Percentiles rank a stretch among this genome's conserved stretches.
phyloP scores from a whole-genome alignment of 2,113 vertebrate genomes.

The Heliornis fulica region DNA sequence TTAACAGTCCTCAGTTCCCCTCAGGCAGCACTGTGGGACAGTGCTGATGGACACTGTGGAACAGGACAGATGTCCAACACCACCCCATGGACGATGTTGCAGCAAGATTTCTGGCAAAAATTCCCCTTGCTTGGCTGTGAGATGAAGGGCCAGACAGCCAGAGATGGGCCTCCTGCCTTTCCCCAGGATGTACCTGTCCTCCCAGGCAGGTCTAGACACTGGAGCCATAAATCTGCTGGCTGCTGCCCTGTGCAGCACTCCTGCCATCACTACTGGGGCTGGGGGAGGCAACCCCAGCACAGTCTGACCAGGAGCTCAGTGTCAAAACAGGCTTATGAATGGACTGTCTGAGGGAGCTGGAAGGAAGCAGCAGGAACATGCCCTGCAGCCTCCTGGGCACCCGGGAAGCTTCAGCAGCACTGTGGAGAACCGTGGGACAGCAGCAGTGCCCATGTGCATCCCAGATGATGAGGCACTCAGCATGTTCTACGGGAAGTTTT shows the following conservation, averaged over 20 bases:
- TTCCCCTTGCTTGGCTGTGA: not conserved
- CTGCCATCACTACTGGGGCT: not conserved
- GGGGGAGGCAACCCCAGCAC: not conserved
- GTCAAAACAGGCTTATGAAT: not conserved
- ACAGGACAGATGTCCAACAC: too few species aligned
- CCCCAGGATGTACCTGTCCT: not conserved
- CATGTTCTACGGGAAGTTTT: not conserved
- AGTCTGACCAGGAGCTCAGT: not conserved
- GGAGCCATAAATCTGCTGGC: not conserved
- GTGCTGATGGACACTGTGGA: too few species aligned
- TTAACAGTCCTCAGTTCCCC: accelerated
- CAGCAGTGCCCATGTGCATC: accelerated
- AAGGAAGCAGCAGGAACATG: not conserved
- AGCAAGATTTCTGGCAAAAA: not conserved
- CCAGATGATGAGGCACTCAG: not conserved
- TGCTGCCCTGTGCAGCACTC: not conserved
- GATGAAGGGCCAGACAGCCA: not conserved
- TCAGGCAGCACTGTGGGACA: accelerated
- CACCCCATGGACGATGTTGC: not conserved
- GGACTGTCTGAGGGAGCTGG: not conserved
- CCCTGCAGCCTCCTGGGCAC: not conserved
- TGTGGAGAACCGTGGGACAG: not conserved
- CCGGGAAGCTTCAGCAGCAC: not conserved
- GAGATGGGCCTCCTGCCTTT: not conserved
- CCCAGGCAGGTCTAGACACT: not conserved